A percentile compares a stretch with the other conserved stretches of the same genome.
These are phyloP conservation scores for Agonopterix alstromeriana DNA, from an alignment of 2,888 invertebrate species.

Conservation along the genomic window DNA sequence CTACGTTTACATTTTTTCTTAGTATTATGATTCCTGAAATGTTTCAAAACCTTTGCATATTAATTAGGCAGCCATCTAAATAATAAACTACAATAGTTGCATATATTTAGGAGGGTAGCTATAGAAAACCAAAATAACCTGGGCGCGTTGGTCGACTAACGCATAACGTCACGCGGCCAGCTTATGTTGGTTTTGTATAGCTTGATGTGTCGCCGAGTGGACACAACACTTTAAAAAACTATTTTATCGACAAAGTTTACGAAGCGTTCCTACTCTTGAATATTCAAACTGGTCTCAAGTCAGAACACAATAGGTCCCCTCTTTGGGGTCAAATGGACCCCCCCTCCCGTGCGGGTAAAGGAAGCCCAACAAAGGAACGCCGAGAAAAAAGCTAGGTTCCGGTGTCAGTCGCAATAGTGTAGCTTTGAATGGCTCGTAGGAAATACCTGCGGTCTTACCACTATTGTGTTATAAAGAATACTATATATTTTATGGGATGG, in stretches of 20 bases:
- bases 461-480: too few species aligned
- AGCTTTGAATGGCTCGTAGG: not conserved
- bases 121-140: too few species aligned
- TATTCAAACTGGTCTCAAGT: constrained; percentile 53
- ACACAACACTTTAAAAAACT: not conserved
- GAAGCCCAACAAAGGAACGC: constrained; percentile 58
- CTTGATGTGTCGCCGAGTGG: too few species aligned
- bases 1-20: too few species aligned
- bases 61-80: not conserved
- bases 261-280: constrained; percentile 54
- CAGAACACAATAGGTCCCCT: constrained; percentile 39
- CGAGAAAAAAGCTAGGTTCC: constrained; percentile 61
- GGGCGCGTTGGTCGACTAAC: too few species aligned
- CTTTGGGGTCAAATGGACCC: constrained; percentile 28
- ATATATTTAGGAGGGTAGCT: not conserved
- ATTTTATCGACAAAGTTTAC: constrained; percentile 22
- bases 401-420: constrained; percentile 48
- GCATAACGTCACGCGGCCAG: too few species aligned
- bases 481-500: too few species aligned
- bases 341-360: constrained; percentile 29
- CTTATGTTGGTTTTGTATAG: too few species aligned
- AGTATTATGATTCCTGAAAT: too few species aligned
- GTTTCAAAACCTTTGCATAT: too few species aligned
- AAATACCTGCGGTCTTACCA: not conserved
- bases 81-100: not conserved